Evolutionary conservation across 2,113 vertebrate genomes (phyloP), one percentile per base, ranked within the genome.

Genomic region (Callionymus lyra): DNA sequence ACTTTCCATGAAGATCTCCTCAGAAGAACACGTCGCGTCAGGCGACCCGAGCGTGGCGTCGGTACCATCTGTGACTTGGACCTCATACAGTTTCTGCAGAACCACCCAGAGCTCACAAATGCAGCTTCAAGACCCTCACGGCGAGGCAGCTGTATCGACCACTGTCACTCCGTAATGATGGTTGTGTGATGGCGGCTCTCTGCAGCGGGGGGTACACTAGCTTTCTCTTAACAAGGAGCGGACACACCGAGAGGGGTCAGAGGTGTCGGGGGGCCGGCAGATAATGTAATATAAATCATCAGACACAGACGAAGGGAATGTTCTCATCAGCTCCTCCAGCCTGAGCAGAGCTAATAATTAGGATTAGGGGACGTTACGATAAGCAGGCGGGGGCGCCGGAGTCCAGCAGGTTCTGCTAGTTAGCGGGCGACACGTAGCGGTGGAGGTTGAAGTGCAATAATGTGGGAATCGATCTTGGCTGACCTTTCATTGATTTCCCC

Each of bases 201-300:
- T 69, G 48, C 72, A 70, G 68, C 70, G 43, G 69, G 74, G 62
- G 67, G 69, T 38, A 27, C 50, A 57, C 59, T 45, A 50, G 44
- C 65, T 51, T 64, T 54, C 56, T 75, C 59, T 59, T 85, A 81
- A 83, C 75, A 47, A 81, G 82, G 74, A 82, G 47, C 56, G 33
- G 54, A 55, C 68, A 68, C 74, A 56, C 55, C 53, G 63, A 67
- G 71, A 76, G 56, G 6, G 70, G 66, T 81, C 68, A 72, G 63
- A 54, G 59, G 54, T 72, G 56, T 56, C n/a, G 33, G 76, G 65
- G 65, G 38, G 58, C 53, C 41, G 42, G 51, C 44, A 63, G 65
- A 62, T 62, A 76, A 43, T 63, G n/a, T n/a, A n/a, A n/a, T n/a
- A n/a, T n/a, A n/a, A n/a, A n/a, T 69, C 61, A 71, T 63, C 50